A percentile compares a stretch with the other conserved stretches of the same genome.
Conservation (phyloP, 2,888 invertebrate species). For the Noctuana brunneofusca region DNA sequence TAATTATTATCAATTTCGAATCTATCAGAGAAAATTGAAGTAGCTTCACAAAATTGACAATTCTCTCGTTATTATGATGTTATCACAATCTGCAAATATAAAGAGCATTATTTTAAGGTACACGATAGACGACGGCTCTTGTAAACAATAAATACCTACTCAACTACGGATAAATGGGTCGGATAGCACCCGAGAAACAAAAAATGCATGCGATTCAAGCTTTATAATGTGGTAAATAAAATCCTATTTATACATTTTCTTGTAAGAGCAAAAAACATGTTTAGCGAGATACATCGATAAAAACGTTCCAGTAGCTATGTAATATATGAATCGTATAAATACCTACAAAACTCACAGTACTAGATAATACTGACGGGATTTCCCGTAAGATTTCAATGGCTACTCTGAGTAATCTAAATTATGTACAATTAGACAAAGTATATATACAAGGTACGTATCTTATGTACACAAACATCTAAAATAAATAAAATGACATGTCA, state of each 20-base stretch:
- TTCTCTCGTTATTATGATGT: slow-evolving; percentile 36
- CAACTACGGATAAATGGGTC: slow-evolving; percentile 34
- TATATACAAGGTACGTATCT: slow-evolving; percentile 74
- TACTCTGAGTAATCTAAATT: slow-evolving; percentile 57
- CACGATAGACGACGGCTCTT: slow-evolving; percentile 41
- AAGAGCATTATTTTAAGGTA: slow-evolving; percentile 43
- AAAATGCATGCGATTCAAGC: slow-evolving; percentile 39
- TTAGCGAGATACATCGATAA: slow-evolving; percentile 37
- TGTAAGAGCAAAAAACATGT: slow-evolving; percentile 32
- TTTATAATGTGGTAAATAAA: slow-evolving; percentile 32
- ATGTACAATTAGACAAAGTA: slow-evolving; percentile 69
- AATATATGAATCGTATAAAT: slow-evolving; percentile 42
- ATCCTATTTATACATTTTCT: slow-evolving; percentile 33
- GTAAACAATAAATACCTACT: slow-evolving; percentile 38
- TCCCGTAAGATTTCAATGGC: slow-evolving; percentile 52
- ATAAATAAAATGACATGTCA: slow-evolving; percentile 77
- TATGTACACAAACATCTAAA: slow-evolving; percentile 75
- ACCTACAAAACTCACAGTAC: slow-evolving; percentile 62
- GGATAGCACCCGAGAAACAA: slow-evolving; percentile 39
- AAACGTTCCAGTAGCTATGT: slow-evolving; percentile 30
- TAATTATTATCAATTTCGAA: slow-evolving; percentile 77
- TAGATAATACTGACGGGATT: slow-evolving; percentile 75
- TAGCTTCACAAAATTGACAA: slow-evolving; percentile 35
- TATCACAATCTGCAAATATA: slow-evolving; percentile 38
- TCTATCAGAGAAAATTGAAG: slow-evolving; percentile 67